These are phyloP conservation scores for Montipora cactus DNA, from an alignment of 64 coral and sea anemone genomes.

Conservation along the genomic window DNA sequence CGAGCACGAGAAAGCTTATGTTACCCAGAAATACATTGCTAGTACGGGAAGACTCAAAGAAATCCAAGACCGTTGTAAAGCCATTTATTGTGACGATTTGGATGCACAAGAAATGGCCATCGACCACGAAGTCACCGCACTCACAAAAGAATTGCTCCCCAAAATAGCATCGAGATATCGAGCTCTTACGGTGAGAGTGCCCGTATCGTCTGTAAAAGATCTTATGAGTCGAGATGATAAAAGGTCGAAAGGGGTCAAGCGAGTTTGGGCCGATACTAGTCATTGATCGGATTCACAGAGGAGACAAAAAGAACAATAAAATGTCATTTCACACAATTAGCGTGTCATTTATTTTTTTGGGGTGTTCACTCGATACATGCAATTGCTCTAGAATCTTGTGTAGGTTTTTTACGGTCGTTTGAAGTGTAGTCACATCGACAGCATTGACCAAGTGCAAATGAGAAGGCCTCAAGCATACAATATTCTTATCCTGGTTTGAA, in stretches of 20 bases:
- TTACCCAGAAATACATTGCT: not conserved
- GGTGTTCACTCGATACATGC: not conserved
- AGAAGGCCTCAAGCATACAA: not conserved
- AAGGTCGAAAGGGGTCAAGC: not conserved
- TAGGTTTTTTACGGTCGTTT: not conserved
- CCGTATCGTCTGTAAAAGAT: not conserved
- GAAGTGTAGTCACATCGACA: not conserved
- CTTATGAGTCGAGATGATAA: not conserved
- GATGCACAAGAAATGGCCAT: not conserved
- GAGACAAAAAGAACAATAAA: too few relatives aligned
- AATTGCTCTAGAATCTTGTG: too few relatives aligned
- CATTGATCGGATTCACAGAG: too few relatives aligned
- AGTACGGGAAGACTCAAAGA: not conserved
- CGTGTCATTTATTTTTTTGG: too few relatives aligned
- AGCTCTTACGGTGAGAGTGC: not conserved
- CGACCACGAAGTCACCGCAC: not conserved
- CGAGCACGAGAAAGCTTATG: not conserved
- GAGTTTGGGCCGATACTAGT: too few relatives aligned
- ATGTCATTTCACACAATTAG: too few relatives aligned
- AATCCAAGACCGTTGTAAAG: not conserved
- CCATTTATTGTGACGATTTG: not conserved
- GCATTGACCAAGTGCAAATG: not conserved
- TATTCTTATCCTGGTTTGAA: not conserved
- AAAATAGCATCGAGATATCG: not conserved
- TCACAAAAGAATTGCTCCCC: not conserved